Base-by-base conservation (phyloP, 2,888 invertebrate species). In the Melipona bicolor region DNA sequence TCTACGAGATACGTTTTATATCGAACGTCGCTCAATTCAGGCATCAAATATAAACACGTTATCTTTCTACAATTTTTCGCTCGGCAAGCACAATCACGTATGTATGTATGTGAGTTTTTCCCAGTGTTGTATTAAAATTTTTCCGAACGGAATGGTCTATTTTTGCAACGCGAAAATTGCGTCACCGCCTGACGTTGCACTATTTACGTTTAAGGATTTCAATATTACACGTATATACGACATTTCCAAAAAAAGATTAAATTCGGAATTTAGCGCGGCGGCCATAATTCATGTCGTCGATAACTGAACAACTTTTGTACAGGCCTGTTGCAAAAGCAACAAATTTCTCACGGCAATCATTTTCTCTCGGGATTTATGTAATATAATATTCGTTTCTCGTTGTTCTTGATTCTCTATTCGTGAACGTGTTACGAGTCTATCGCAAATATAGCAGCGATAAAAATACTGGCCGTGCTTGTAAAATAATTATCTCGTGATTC, bases 191-290 rank as follows among this genome's bases (percentile, higher is more conserved):
- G 69, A 49, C 50, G 32, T 70, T 27, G 71, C 67, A 70, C 52
- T 79, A 73, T 84, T 83, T 83, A 79, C 79, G 76, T 83, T 83
- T 84, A 83, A 79, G 84, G 79, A 83, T 79, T 83, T 84, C 79
- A 73, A 84, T 79, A 76, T 83, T 81, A 75, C 36, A 64, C 49
- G 64, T 76, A 78, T 64, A 36, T 56, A 69, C 27, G 84, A 61
- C 76, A 69, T 70, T 61, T 77, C 56, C 65, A 56, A 73, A 61
- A 32, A 84, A 72, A 69, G 83, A 83, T 84, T 84, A 79, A 79
- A 73, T 72, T 68, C 32, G 65, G 65, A 79, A 79, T 84, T 83
- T 76, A 73, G 70, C 70, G 65, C 79, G 59, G 52, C 54, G 36
- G 54, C 54, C 56, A 76, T 83, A 83, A 84, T 84, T 85, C 76